Evolutionary conservation across 1,140 invertebrate genomes (phyloP), one percentile per base, ranked within the genome.

Genomic region (Magallana angulata): DNA sequence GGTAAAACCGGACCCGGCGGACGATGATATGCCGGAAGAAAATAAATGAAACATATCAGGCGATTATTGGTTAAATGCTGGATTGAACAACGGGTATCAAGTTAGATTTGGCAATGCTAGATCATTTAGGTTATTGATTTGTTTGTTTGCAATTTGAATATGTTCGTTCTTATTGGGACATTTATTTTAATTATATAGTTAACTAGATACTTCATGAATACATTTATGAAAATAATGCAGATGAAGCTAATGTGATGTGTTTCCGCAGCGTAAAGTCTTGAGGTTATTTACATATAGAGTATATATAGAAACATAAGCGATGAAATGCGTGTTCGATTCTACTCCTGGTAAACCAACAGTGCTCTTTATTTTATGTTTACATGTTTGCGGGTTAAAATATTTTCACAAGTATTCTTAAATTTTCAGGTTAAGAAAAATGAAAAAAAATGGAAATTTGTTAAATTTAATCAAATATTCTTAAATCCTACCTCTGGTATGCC

Each of bases 1-100:
- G 0, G 85, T 91, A 14, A 91, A 89, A 76, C 82, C 88, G 24
- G 84, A 89, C 7, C 30, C 80, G 16, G 12, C 18, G 6, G 62
- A 86, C n/a, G 68, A 84, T 14, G 16, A 80, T n/a, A 59, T 81
- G 82, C 62, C 57, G 82, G 85, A 12, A 60, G 82, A 48, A 30
- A 30, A 18, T 56, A 76, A 76, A 30, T 76, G 36, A 76, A 76
- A 30, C 24, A 24, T 76, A 64, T 64, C 12, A 1, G 3, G 16
- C 60, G 36, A 48, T 48, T 4, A 48, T 48, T 48, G 36, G 36
- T 48, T 48, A 48, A 24, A 48, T 48, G 36, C 5, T 48, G 2
- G 5, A 48, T 4, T 48, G 36, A 48, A 48, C 36, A 48, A 48
- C 36, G 36, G 36, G 36, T 48, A 48, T 48, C 36, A 48, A 48